Conservation (phyloP, 2,888 invertebrate species). For the Itoplectis maculator region DNA sequence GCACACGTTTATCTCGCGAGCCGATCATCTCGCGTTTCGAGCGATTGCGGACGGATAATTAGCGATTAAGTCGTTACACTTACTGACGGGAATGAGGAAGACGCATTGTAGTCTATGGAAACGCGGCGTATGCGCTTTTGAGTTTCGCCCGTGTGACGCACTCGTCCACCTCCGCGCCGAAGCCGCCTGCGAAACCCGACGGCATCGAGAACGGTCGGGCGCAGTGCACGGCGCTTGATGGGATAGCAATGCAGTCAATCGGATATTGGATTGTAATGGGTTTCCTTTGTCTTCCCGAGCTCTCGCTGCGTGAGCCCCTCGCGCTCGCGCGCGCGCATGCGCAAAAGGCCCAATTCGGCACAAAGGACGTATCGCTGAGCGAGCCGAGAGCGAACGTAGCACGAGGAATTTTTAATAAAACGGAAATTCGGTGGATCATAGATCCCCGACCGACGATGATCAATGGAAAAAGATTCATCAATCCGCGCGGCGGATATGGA, state of each 20-base stretch:
- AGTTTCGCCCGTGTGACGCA: not conserved
- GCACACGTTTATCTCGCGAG: not conserved
- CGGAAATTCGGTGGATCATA: no score
- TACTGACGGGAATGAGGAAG: constrained; percentile 43
- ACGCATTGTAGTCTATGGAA: constrained; percentile 2
- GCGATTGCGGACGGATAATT: constrained; percentile 23
- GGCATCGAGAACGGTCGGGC: not conserved
- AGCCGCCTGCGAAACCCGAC: not conserved
- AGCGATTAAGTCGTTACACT: constrained; percentile 14
- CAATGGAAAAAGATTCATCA: no score
- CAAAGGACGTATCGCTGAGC: not conserved
- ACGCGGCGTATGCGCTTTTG: constrained; percentile 23
- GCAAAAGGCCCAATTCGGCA: not conserved
- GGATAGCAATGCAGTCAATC: constrained; percentile 17
- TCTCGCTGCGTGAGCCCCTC: not conserved
- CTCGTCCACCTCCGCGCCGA: no score
- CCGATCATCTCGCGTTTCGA: not conserved
- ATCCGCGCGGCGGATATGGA: no score
- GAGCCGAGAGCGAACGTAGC: no score
- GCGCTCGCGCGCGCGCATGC: no score
- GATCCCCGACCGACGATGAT: no score
- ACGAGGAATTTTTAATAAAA: no score
- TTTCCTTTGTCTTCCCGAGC: constrained; percentile 22
- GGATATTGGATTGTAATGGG: constrained; percentile 35
- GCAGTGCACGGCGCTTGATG: not conserved